Base-by-base conservation (phyloP, 2,113 vertebrate genomes). In the Heteronetta atricapilla region DNA sequence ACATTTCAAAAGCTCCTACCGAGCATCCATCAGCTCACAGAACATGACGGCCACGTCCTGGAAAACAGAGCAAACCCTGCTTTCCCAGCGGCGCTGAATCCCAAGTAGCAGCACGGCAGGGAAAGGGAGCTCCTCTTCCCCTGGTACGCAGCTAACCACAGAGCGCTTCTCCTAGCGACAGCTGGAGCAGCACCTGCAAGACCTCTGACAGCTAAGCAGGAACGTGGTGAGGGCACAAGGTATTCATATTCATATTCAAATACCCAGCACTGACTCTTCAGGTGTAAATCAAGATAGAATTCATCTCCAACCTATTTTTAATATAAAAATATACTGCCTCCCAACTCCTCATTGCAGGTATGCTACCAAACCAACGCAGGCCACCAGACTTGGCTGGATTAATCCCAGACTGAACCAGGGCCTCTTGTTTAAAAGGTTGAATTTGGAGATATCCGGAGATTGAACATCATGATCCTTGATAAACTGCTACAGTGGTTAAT, bases 401-500 rank as follows among this genome's bases (percentile, higher is more conserved):
- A 82, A 88, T 40, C 56, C 79, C 60, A 60, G 73, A 38, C 33
- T 40, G 56, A 75, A 93, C 89, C 10, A 63, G 7, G 56, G 60
- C n/a, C 52, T 86, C 63, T 64, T 78, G 67, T 77, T 93, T 58
- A 40, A 88, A 93, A 73, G 28, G 66, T 44, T 92, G 52, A 11
- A 16, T n/a, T 84, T n/a, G 69, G 67, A 91, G 73, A 90, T 26
- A 78, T 2, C 13, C 38, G 79, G 79, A 69, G 64, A 94, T 4
- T 38, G 46, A 90, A 88, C 91, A 92, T 81, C 92, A n/a, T 36
- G 91, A 66, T 31, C 64, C 76, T 46, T 44, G 82, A 86, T 90
- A 94, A 95, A 88, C 90, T 64, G 60, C 90, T 84, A 28, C 80
- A 86, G 76, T n/a, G 4, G 4, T 93, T 93, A 94, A 93, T 93